Conservation (phyloP, 2,797 vertebrate genomes). For the Pseudocheirus occidentalis region DNA sequence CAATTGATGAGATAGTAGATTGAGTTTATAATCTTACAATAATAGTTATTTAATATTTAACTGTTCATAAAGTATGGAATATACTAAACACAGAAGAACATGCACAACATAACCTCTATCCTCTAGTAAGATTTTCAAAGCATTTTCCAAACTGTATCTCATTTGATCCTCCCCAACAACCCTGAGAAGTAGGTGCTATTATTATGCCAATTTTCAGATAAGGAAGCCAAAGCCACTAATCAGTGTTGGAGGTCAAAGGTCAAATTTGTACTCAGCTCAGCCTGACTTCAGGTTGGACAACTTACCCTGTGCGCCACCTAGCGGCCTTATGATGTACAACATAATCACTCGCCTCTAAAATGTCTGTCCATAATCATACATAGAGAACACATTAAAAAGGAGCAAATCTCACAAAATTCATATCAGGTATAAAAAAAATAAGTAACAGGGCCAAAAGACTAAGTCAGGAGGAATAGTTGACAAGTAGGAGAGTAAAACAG, state of each 20-base stretch:
- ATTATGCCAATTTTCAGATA: not conserved
- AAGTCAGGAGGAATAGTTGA: not conserved
- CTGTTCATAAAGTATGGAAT: not conserved
- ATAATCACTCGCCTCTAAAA: not conserved
- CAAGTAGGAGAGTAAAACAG: not conserved
- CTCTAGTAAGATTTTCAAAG: not conserved
- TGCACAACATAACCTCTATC: not conserved
- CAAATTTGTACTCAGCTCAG: not conserved
- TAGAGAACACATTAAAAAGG: not conserved
- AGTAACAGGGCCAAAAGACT: not conserved
- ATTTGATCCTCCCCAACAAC: not conserved
- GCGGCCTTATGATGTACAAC: not conserved
- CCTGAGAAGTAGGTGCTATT: not conserved
- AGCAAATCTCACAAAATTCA: not conserved
- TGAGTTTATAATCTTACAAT: not conserved
- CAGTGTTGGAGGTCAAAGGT: not conserved
- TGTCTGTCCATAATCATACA: not conserved
- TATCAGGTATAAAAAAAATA: not conserved
- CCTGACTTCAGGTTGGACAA: not conserved
- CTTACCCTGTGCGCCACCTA: not conserved
- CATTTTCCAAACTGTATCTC: not conserved
- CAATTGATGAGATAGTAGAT: not conserved
- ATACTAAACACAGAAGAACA: not conserved
- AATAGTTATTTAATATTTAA: not conserved
- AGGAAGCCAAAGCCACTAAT: not conserved